Percentiles rank a stretch among this genome's conserved stretches.
Evolutionary conservation across 2,888 invertebrate species (phyloP).

Genomic region (Thyatira batis): DNA sequence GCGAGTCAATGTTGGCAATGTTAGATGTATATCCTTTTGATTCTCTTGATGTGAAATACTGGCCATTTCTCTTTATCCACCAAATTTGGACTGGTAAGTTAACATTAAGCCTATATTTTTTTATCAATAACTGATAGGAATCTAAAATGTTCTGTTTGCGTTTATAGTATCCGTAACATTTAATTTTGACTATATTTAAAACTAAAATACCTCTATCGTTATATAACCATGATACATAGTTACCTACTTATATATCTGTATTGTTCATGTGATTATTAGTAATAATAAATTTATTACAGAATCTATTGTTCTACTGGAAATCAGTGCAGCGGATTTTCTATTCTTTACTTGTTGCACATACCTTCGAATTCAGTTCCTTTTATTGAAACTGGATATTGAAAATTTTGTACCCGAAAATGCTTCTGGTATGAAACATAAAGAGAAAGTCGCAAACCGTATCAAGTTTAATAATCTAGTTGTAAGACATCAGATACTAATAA

Average conservation of each 20-base stretch:
- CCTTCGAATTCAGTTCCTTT: constrained; percentile 27
- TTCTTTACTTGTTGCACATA: constrained; percentile 29
- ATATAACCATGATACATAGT: no score
- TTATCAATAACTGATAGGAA: no score
- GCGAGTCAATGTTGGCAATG: constrained; percentile 24
- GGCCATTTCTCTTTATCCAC: constrained; percentile 33
- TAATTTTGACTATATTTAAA: no score
- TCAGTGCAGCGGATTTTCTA: constrained; percentile 25
- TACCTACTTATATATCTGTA: no score
- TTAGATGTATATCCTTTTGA: constrained; percentile 33
- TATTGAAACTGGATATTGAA: constrained; percentile 21
- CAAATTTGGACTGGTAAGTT: constrained; percentile 34
- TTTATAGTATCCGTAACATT: no score
- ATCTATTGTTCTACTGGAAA: constrained; percentile 20
- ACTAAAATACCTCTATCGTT: no score
- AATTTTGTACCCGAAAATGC: constrained; percentile 4
- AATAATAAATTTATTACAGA: constrained; percentile 10
- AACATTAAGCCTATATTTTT: not conserved
- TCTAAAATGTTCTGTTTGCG: no score
- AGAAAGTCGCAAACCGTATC: not conserved
- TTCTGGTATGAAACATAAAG: not conserved
- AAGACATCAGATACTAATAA: constrained; percentile 6
- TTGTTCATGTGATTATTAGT: no score
- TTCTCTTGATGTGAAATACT: constrained; percentile 25
- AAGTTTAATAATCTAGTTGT: not conserved